Evolutionary conservation across 1,140 invertebrate species (phyloP), one percentile per base, ranked within the genome.

Genomic region (Pseudomyrmex concolor): DNA sequence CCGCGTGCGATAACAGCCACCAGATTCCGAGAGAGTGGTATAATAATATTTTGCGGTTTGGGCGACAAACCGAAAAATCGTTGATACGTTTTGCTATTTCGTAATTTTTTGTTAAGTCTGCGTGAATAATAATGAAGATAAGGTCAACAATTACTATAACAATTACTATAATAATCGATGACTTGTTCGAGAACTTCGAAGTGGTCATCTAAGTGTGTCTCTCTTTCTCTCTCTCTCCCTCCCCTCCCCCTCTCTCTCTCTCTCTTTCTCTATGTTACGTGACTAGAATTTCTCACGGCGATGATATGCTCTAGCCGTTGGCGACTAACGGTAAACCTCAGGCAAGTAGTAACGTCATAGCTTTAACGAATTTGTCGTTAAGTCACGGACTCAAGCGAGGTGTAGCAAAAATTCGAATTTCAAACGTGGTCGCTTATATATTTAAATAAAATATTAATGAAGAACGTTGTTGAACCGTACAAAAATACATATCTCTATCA

Each of bases 231-330:
- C 25, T 25, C 3, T 25, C 25, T 25, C 25, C 3, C 25, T 25
- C 2, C 3, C 25, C 3, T n/a, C n/a, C n/a, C n/a, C n/a, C 34
- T 34, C 34, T 34, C 5, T 34, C 5, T 34, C 34, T 34, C 34
- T 34, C 3, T 34, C 34, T 34, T 5, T 34, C 5, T 84, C 68
- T 78, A 1, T 51, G 63, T 89, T 89, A 88, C 62, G 71, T 68
- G 87, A 86, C 83, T 64, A 86, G 57, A 84, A 85, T 88, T 81
- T 86, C 63, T 88, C 64, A 71, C 51, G 59, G 76, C 82, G 48
- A 83, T 67, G 62, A 70, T 68, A 48, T 72, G 51, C 48, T 77
- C 71, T 84, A 64, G 55, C 73, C 71, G 77, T 70, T 62, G 63
- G 84, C 19, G 34, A 5, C 2, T 89, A 89, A 89, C 87, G 86